Base-by-base conservation (phyloP, 2,113 vertebrate genomes). In the Andinoacara biseriatus region DNA sequence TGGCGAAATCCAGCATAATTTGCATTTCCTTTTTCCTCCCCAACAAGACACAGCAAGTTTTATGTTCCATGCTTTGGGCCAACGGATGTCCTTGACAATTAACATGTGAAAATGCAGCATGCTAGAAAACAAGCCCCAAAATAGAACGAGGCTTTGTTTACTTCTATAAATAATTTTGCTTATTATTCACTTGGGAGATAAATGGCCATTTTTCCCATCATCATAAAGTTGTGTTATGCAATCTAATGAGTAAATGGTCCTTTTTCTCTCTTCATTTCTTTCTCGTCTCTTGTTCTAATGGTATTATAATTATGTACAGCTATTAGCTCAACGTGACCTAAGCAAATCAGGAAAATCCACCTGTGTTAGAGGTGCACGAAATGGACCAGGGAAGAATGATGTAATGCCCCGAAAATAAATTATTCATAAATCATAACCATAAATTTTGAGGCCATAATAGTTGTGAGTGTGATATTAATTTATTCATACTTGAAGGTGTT, bases 121-220 rank as follows among this genome's bases (percentile, higher is more conserved):
- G 72, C 38, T 31, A 26, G 69, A 74, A 85, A 85, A 85, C 57
- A 72, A 57, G 81, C 22, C 13, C 52, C 78, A 75, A 90, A 92
- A 85, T 87, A 75, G 84, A 78, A 75, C 80, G 40, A 78, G 67
- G 86, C 69, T 87, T 90, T 91, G 72, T 88, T 94, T 91, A 81
- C 84, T n/a, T 81, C 74, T 84, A 65, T 87, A 87, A 90, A 92
- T 87, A 88, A 87, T 89, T 86, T 56, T 69, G 74, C 72, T 80
- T 86, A 90, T 72, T 76, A 80, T 61, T 82, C 89, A 87, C 69
- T 7, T 13, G 46, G 75, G 83, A 63, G 31, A 83, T 78, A 74
- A 58, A 84, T 59, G 67, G 86, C 76, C 74, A 88, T 87, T 74
- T 83, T 84, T 89, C 9, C 82, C 43, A 88, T 89, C 61, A 87